Evolutionary conservation across 2,797 vertebrate species (phyloP).

Genomic region (Perodicticus potto): DNA sequence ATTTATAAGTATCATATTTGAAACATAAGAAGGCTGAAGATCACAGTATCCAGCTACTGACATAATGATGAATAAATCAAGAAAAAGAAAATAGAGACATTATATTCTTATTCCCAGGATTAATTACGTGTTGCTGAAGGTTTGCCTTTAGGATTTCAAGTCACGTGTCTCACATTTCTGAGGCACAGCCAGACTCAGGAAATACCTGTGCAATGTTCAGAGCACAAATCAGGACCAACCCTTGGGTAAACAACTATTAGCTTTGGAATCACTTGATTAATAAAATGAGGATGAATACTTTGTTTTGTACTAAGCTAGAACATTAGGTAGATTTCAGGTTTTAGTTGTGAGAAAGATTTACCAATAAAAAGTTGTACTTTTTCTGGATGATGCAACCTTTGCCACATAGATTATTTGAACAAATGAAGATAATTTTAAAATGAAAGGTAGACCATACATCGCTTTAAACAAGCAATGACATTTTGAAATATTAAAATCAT

Average conservation of each 20-base stretch:
- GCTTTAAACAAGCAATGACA: neutral
- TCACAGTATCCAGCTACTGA: neutral
- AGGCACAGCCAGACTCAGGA: neutral
- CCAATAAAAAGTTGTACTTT: neutral
- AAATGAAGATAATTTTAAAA: neutral
- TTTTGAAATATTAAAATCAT: neutral
- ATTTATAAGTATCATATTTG: neutral
- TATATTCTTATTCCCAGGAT: neutral
- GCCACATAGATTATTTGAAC: neutral
- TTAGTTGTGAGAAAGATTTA: conserved; percentile 10
- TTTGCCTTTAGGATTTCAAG: neutral
- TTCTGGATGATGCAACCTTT: neutral
- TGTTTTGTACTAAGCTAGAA: neutral
- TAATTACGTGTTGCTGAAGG: neutral
- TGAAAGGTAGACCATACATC: neutral
- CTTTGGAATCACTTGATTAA: neutral
- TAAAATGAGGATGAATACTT: neutral
- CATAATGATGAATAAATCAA: neutral
- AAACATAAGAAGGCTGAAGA: neutral
- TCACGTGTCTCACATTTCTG: neutral
- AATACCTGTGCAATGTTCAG: neutral
- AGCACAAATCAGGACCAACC: neutral
- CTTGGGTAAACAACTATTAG: neutral
- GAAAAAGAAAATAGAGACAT: neutral
- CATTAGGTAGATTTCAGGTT: neutral